Conservation (phyloP, 1,140 invertebrate genomes). For the Heliothis subflexa region DNA sequence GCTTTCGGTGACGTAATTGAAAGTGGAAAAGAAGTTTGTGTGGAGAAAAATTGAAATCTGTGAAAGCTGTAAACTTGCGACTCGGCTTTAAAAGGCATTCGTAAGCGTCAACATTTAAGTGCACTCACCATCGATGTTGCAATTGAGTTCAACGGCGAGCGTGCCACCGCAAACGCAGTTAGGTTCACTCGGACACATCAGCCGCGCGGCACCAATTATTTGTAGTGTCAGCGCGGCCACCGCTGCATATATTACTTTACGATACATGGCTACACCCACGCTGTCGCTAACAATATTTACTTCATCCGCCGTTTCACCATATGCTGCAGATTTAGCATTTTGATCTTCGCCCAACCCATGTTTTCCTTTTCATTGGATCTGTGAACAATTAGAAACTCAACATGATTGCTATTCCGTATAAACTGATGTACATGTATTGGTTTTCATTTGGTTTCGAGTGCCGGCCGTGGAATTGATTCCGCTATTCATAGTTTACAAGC, state of each 20-base stretch:
- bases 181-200: slow-evolving; percentile 79
- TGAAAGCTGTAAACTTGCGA: background rate
- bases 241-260: slow-evolving; percentile 68
- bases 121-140: slow-evolving; percentile 82
- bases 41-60: slow-evolving; percentile 34
- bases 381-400: slow-evolving; percentile 59
- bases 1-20: background rate
- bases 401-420: slow-evolving; percentile 50
- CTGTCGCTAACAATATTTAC: slow-evolving; percentile 23
- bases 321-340: slow-evolving; percentile 13
- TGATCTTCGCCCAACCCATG: slow-evolving; percentile 35
- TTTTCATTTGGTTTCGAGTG: slow-evolving; percentile 55
- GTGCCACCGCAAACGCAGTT: slow-evolving; percentile 83
- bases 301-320: slow-evolving; percentile 28
- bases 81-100: slow-evolving; percentile 57
- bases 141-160: slow-evolving; percentile 80
- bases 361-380: slow-evolving; percentile 58
- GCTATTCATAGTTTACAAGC: slow-evolving; percentile 65
- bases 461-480: slow-evolving; percentile 62
- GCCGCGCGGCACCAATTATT: slow-evolving; percentile 71
- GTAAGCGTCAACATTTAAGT: slow-evolving; percentile 61
- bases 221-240: slow-evolving; percentile 70
- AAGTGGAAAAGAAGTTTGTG: background rate
- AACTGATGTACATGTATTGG: slow-evolving; percentile 50
- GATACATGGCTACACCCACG: slow-evolving; percentile 60